Conservation (phyloP, 1,140 invertebrate species). For the Catajapyx aquilonaris region DNA sequence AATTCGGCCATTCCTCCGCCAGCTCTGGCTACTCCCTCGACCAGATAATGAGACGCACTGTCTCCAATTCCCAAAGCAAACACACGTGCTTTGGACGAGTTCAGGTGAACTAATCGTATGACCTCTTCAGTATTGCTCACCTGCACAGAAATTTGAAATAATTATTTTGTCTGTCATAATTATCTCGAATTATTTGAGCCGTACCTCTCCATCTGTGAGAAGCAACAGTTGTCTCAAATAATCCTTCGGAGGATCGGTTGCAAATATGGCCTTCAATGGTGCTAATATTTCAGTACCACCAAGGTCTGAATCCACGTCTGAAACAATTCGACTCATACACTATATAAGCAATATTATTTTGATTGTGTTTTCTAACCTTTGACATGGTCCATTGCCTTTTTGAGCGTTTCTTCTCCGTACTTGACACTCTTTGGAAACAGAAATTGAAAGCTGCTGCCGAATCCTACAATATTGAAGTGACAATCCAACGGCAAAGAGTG, state of each 20-base stretch:
- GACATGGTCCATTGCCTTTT: slow-evolving; percentile 7
- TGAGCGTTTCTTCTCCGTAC: slow-evolving; percentile 8
- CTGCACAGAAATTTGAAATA: too few species aligned
- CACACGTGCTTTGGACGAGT: too few species aligned
- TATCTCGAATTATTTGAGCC: slow-evolving; percentile 1
- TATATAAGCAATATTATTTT: too few species aligned
- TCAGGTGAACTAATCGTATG: too few species aligned
- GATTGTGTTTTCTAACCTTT: too few species aligned
- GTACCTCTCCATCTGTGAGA: slow-evolving; percentile 21
- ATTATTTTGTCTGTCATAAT: background rate
- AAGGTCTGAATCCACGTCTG: slow-evolving; percentile 17
- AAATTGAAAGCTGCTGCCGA: slow-evolving; percentile 9
- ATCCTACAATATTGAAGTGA: slow-evolving; percentile 14
- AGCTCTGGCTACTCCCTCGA: too few species aligned
- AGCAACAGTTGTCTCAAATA: slow-evolving; percentile 19
- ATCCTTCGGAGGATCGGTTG: slow-evolving; percentile 11
- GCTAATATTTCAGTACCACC: slow-evolving; percentile 21
- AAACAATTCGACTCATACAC: too few species aligned
- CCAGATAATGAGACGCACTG: too few species aligned
- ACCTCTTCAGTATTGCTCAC: too few species aligned
- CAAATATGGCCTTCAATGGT: slow-evolving; percentile 18
- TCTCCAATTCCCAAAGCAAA: too few species aligned
- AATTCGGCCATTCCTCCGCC: too few species aligned
- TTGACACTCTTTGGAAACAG: slow-evolving; percentile 11
- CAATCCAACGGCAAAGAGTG: slow-evolving; percentile 12